Percentiles rank a stretch among this genome's conserved stretches.
Conservation (phyloP, 2,797 vertebrate genomes). For the Gymnothorax reevesii region DNA sequence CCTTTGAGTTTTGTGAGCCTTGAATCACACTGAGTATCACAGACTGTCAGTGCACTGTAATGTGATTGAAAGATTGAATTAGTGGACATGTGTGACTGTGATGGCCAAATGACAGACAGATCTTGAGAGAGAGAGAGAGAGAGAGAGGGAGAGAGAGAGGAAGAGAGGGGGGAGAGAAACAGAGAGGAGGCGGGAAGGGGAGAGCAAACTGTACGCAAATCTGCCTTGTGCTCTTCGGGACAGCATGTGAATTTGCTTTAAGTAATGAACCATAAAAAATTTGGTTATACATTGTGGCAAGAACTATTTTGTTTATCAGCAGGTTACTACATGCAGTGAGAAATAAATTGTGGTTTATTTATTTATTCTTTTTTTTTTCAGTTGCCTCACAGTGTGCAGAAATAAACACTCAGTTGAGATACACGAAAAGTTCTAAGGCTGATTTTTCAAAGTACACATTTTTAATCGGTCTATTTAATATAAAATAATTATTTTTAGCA, state of each 20-base stretch:
- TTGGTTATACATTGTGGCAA: no score
- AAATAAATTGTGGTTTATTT: not conserved
- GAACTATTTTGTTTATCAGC: no score
- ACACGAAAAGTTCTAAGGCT: not conserved
- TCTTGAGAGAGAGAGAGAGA: conserved; percentile 10
- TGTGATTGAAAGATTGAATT: not conserved
- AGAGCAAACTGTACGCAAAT: not conserved
- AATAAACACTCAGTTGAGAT: not conserved
- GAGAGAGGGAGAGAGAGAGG: conserved; percentile 12
- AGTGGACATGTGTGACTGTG: not conserved
- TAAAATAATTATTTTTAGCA: not conserved
- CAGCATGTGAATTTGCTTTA: not conserved
- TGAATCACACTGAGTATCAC: not conserved
- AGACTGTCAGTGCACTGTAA: not conserved
- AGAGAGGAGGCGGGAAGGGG: not conserved
- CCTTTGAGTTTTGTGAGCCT: not conserved
- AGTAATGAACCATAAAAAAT: not conserved
- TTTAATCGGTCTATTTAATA: not conserved
- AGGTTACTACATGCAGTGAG: no score
- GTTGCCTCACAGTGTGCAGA: not conserved
- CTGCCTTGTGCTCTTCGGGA: not conserved
- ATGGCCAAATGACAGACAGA: conserved; percentile 2
- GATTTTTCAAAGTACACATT: not conserved
- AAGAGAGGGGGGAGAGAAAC: not conserved
- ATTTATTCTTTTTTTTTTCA: not conserved